Percentiles rank a stretch among this genome's conserved stretches.
phyloP scores from a whole-genome alignment of 2,113 vertebrate genomes.

The Corythoichthys haematopterus region DNA sequence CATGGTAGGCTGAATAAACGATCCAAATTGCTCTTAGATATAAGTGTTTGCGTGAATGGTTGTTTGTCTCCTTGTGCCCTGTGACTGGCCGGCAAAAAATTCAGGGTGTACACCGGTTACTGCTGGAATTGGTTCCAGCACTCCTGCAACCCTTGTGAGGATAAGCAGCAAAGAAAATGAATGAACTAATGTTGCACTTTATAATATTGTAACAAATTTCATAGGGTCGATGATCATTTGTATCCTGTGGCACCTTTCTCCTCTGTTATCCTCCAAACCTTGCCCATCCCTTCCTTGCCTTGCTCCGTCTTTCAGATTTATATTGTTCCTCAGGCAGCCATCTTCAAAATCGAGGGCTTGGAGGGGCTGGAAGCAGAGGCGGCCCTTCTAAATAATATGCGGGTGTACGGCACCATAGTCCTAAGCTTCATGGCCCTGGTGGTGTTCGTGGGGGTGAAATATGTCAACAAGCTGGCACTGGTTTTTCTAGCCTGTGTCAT shows the following conservation, averaged over 20 bases:
- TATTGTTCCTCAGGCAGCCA: slow-evolving; percentile 87
- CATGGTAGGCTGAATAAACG: too few relatives aligned
- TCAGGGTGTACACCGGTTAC: too few relatives aligned
- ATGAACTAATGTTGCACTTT: background rate
- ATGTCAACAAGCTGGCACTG: slow-evolving; percentile 95
- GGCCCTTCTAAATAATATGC: slow-evolving; percentile 95
- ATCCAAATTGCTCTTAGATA: too few relatives aligned
- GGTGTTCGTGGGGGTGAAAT: slow-evolving; percentile 96
- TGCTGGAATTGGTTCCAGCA: too few relatives aligned
- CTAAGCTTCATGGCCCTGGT: slow-evolving; percentile 89
- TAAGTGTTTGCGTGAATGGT: too few relatives aligned
- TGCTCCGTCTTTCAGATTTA: slow-evolving; percentile 78
- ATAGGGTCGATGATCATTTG: background rate
- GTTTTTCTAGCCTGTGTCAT: slow-evolving; percentile 96
- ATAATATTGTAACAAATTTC: background rate
- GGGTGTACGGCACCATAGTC: slow-evolving; percentile 91
- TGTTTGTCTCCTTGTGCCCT: too few relatives aligned
- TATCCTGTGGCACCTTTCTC: background rate
- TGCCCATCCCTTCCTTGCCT: background rate
- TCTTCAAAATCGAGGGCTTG: slow-evolving; percentile 91
- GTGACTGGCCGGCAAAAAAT: too few relatives aligned
- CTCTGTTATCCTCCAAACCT: background rate
- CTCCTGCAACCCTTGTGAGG: too few relatives aligned
- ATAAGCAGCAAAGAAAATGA: too few relatives aligned
- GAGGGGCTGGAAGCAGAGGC: slow-evolving; percentile 79